phyloP scores from a whole-genome alignment of 2,888 invertebrate genomes.

The Drosophila setosimentum region DNA sequence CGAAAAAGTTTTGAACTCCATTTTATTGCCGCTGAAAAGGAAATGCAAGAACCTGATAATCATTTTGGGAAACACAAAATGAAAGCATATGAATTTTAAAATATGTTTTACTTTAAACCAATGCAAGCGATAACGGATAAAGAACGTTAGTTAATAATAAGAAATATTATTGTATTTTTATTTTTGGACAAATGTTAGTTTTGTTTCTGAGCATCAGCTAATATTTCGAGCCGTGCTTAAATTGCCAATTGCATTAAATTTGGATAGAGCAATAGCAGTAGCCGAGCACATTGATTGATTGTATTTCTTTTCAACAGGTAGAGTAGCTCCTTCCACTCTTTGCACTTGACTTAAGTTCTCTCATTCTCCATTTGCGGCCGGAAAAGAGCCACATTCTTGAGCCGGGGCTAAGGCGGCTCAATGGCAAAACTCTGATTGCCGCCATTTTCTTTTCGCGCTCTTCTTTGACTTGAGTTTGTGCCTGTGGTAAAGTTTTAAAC shows the following conservation, averaged over 20 bases:
- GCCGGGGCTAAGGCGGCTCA: background rate
- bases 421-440: background rate
- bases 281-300: background rate
- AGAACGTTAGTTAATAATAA: background rate
- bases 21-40: background rate
- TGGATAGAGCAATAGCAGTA: background rate
- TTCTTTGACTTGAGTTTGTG: background rate
- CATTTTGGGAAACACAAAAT: background rate
- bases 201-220: background rate
- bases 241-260: too few relatives aligned
- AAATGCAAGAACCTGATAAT: background rate
- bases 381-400: background rate
- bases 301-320: background rate
- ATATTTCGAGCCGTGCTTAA: background rate
- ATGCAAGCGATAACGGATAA: background rate
- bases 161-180: background rate
- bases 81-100: background rate
- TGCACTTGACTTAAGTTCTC: background rate
- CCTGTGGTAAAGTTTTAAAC: background rate
- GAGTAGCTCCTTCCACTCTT: background rate
- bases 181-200: background rate
- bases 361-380: background rate
- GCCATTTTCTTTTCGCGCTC: conserved; percentile 14
- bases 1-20: background rate
- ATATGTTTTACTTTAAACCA: background rate